Evolutionary conservation across 1,140 invertebrate genomes (phyloP), one percentile per base, ranked within the genome.

Genomic region (Euura lappo): DNA sequence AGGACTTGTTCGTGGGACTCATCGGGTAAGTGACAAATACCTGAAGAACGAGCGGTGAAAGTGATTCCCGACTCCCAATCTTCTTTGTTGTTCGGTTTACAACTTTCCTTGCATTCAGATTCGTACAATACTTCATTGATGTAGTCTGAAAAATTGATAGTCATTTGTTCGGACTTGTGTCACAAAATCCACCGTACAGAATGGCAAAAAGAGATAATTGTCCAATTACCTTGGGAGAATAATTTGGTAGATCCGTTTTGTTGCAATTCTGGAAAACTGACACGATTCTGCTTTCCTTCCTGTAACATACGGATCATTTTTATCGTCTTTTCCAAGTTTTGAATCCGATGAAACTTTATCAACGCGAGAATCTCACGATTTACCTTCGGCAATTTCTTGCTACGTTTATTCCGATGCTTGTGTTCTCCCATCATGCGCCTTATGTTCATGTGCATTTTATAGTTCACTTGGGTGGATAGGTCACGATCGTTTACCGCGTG

Each of bases 361-460:
- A 28, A 28, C 28, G 28, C 28, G 28, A 28, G 28, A 28, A 28
- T 28, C 28, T 28, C 28, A 28, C 28, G 13, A 0, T 42, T 3
- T 42, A 86, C 87, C 79, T 87, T 88, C 73, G 81, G 74, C 68
- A 87, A 78, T 83, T 94, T 93, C 89, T 94, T 95, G 85, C 93
- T 92, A 78, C 94, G 91, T 83, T 95, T 94, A 79, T 95, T 91
- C 76, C 93, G 91, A 87, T 95, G 93, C 82, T 94, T 93, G 77
- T 93, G 92, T 83, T 97, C 94, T 71, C 92, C 94, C 46, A 97
- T 93, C 85, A 97, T 90, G 28, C 95, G 90, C 67, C 96, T 90
- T 80, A 97, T 96, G 82, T 97, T 97, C 91, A 96, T 94, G 86
- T 96, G 95, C 87, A 95, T 95, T 84, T 93, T 93, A 86, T 97